Base-by-base conservation (phyloP, 2,113 vertebrate genomes). In the Heliornis fulica region DNA sequence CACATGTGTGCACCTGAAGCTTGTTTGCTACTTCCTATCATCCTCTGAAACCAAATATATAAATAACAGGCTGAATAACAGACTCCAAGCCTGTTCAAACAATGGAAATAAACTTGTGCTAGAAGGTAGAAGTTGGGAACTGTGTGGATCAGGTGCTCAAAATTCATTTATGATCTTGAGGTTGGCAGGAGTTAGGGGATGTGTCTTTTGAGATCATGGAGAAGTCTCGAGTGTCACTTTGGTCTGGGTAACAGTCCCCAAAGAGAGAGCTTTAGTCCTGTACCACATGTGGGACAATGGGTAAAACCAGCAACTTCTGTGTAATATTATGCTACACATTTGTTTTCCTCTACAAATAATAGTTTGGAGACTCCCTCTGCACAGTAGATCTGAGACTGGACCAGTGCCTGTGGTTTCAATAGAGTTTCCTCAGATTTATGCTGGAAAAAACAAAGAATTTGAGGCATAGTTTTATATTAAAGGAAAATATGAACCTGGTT, bases 351-450 rank as follows among this genome's bases (percentile, higher is more conserved):
- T 63, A 17, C 31, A 82, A 81, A 46, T 59, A 74, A 34, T 63
- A 13, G 7, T 54, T 90, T 87, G 32, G 19, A 65, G 53, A 63
- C n/a, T 66, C 13, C 41, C 59, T 64, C 29, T 91, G 36, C 43
- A 13, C 46, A 29, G 50, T 41, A 54, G 26, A 46, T 77, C 28
- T 29, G 36, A 63, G 46, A 38, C 45, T 91, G 65, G 16, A 64
- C 9, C 36, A 91, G 13, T 68, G 45, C 54, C 54, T 43, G 23
- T 80, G 29, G 13, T 65, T 83, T 93, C 68, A 40, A 7, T 76
- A 10, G 51, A 31, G 5, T 86, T 83, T 85, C 26, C 88, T 90
- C 66, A 81, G 60, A 40, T 88, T 83, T 74, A 41, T 74, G 40
- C 23, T 72, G n/a, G 40, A 80, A 29, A n/a, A 93, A 82, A 22